Percentiles rank a stretch among this genome's conserved stretches.
Evolutionary conservation across 2,113 vertebrate species (phyloP).

Genomic region (Cyphomyrus plagiostoma): DNA sequence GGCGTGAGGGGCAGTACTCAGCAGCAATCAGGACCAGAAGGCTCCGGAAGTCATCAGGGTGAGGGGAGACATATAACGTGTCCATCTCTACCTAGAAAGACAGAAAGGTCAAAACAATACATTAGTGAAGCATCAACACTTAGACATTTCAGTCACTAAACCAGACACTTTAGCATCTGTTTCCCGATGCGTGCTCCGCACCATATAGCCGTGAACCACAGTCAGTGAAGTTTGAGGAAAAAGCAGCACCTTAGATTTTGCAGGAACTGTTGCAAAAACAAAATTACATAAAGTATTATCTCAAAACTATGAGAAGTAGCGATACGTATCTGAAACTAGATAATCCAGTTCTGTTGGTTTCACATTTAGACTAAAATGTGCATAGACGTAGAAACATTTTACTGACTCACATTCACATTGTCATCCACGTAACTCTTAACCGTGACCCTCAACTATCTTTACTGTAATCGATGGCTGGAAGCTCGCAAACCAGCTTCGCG

Average conservation of each 20-base stretch:
- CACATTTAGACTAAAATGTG: background rate
- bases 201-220: background rate
- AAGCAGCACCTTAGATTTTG: background rate
- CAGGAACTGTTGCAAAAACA: background rate
- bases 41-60: slow-evolving; percentile 76
- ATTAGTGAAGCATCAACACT: background rate
- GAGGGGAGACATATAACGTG: slow-evolving; percentile 70
- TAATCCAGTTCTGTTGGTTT: background rate
- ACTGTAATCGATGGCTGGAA: background rate
- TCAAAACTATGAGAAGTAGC: background rate
- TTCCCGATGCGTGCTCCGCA: background rate
- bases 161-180: background rate
- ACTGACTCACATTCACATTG: background rate
- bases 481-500: background rate
- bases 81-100: slow-evolving; percentile 57
- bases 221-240: background rate
- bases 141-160: background rate
- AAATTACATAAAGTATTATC: background rate
- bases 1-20: slow-evolving; percentile 51
- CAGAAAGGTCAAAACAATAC: background rate
- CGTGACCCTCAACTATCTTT: background rate
- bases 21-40: slow-evolving; percentile 67
- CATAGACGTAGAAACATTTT: background rate
- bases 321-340: background rate
- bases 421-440: background rate